Percentiles rank a stretch among this genome's conserved stretches.
Conservation (phyloP, 2,113 vertebrate species). For the Bungarus multicinctus region DNA sequence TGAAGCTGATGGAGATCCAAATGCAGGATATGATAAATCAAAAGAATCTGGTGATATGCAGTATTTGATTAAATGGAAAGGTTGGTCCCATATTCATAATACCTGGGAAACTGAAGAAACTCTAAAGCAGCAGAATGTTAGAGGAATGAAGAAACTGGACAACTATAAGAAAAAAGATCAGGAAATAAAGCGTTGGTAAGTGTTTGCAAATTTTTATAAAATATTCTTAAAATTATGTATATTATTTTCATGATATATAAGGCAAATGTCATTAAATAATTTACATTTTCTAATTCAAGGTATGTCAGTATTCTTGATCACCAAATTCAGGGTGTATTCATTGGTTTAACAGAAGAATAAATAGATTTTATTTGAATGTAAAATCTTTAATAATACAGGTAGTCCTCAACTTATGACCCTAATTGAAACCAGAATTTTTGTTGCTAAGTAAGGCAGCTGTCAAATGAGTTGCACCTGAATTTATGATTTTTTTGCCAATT, state of each 20-base stretch:
- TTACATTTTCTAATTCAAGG: background rate
- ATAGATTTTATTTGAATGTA: background rate
- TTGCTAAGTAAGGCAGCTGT: background rate
- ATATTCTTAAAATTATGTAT: background rate
- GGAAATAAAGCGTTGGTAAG: conserved; percentile 90
- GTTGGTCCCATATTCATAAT: conserved; percentile 98
- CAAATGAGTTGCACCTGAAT: background rate
- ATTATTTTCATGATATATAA: background rate
- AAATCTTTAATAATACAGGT: background rate
- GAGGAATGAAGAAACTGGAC: conserved; percentile 98
- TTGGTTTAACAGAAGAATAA: background rate
- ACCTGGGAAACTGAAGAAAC: conserved; percentile 99
- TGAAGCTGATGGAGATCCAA: conserved; percentile 95
- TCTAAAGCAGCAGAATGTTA: conserved; percentile 93
- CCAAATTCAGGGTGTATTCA: background rate
- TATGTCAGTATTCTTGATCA: background rate
- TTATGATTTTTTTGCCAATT: background rate
- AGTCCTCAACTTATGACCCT: background rate
- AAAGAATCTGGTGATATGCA: conserved; percentile 87
- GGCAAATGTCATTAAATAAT: background rate
- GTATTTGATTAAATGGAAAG: conserved; percentile 99
- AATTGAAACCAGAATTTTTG: background rate
- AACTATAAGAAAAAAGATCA: conserved; percentile 98
- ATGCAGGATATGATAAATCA: conserved; percentile 80
- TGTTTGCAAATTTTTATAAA: background rate